phyloP scores from a whole-genome alignment of 2,888 invertebrate genomes.

The Aquatica leii region DNA sequence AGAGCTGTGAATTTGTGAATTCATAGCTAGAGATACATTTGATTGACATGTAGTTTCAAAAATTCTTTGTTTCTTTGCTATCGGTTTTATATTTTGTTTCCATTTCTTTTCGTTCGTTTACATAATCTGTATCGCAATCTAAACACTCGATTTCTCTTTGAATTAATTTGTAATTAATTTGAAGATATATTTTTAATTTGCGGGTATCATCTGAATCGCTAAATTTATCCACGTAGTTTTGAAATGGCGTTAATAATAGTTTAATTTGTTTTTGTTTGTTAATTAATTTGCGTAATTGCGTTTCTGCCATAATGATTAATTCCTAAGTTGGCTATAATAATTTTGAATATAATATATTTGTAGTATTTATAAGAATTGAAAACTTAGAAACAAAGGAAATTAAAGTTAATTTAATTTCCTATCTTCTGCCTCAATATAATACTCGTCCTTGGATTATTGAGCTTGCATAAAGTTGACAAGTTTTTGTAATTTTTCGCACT shows the following conservation, averaged over 20 bases:
- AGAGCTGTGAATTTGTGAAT: too few relatives aligned
- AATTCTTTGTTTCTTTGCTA: background rate
- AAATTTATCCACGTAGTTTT: background rate
- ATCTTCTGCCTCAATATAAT: constrained; percentile 2
- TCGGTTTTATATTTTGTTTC: background rate
- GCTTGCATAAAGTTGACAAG: background rate
- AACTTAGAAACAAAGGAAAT: background rate
- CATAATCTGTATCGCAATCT: background rate
- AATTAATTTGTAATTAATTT: background rate
- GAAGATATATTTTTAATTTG: background rate
- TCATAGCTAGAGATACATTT: background rate
- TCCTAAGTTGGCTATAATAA: background rate
- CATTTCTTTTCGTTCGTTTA: background rate
- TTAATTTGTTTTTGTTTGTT: background rate
- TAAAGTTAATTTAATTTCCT: too few relatives aligned
- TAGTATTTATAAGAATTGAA: background rate
- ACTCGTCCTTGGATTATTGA: background rate
- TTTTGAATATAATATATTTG: background rate
- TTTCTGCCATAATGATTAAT: background rate
- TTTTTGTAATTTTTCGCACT: too few relatives aligned
- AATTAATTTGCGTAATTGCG: too few relatives aligned
- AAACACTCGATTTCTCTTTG: background rate
- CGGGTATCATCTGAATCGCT: background rate
- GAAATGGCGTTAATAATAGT: background rate
- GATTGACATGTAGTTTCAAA: background rate